Percentiles rank a stretch among this genome's conserved stretches.
These are phyloP conservation scores for Actenoides hombroni DNA, from an alignment of 2,113 vertebrate genomes.

Conservation along the genomic window DNA sequence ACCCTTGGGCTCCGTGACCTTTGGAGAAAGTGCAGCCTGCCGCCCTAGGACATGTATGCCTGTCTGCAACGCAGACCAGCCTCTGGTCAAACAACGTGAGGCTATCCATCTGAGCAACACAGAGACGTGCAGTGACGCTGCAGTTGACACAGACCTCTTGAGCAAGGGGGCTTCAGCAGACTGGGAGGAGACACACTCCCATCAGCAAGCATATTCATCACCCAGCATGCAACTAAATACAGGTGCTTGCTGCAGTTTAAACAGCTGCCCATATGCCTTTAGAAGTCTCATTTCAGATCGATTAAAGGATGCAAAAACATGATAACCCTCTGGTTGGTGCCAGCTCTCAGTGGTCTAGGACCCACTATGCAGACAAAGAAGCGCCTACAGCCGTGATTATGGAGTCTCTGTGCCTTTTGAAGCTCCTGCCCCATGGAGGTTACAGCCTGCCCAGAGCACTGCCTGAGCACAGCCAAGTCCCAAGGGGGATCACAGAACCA, in stretches of 20 bases:
- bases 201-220: not conserved
- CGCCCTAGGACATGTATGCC: not conserved
- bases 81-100: not conserved
- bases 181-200: accelerated
- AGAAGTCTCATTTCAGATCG: not conserved
- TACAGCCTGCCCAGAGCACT: not conserved
- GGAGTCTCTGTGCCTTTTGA: not conserved
- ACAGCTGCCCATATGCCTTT: not conserved
- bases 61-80: not conserved
- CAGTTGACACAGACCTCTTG: not conserved
- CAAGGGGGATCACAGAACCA: not conserved
- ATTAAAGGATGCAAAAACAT: not conserved
- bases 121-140: not conserved
- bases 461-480: not conserved
- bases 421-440: not conserved
- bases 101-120: not conserved
- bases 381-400: not conserved
- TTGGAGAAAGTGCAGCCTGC: not conserved
- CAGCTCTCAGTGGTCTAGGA: not conserved
- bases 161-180: not conserved
- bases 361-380: not conserved
- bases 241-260: not conserved
- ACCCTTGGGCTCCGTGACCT: accelerated
- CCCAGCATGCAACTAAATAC: accelerated
- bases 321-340: not conserved